phyloP scores from a whole-genome alignment of 2,113 vertebrate genomes.

The Butorides virescens region DNA sequence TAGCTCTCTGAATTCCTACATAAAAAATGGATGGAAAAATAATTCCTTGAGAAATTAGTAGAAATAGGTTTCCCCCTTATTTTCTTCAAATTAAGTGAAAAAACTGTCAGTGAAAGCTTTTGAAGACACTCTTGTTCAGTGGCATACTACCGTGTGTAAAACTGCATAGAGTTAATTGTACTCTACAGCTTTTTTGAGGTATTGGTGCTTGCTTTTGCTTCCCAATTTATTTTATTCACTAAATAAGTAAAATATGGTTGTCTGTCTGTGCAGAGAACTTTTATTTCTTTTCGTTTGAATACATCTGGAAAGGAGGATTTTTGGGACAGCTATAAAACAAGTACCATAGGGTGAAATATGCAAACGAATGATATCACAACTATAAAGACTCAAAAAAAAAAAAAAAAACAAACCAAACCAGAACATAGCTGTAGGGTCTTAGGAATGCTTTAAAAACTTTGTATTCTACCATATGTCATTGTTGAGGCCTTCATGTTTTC shows the following conservation, averaged over 20 bases:
- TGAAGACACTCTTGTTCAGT: background rate
- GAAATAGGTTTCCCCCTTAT: background rate
- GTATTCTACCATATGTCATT: fast-evolving
- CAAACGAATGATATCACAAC: background rate
- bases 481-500: background rate
- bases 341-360: background rate
- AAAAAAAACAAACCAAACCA: background rate
- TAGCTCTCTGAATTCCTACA: background rate
- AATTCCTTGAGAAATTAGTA: background rate
- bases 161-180: background rate
- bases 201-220: background rate
- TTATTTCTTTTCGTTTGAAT: background rate
- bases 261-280: background rate
- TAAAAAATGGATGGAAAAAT: background rate
- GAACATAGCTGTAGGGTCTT: background rate
- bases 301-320: background rate
- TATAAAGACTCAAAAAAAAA: background rate
- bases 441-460: background rate
- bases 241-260: background rate
- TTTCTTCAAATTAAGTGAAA: background rate
- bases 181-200: background rate
- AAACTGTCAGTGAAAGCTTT: background rate
- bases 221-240: background rate
- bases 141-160: background rate
- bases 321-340: background rate